Base-by-base conservation (phyloP, 2,888 invertebrate genomes). In the Pantelozetes paolii region DNA sequence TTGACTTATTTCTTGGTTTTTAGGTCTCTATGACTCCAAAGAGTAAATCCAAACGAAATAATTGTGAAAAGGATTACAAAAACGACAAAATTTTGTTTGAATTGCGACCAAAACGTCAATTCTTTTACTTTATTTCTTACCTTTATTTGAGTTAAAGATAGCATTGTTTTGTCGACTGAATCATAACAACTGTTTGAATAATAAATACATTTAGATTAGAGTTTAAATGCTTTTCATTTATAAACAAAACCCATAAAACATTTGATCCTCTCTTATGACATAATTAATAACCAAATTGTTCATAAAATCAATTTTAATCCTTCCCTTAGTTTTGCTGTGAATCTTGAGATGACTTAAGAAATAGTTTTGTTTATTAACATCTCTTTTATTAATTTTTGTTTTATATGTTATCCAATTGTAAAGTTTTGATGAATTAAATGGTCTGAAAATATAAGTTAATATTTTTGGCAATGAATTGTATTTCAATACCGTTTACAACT, bases 261-360 rank as follows among this genome's bases (percentile, higher is more conserved):
- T 20, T 28, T 30, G 30, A 79, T 77, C 77, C 1, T 73, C 71
- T 36, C 30, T 57, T 0, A 83, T 82, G 0, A 87, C 82, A 59
- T 82, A 80, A 40, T 83, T 82, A 57, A 90, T 85, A 26, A 86
- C 83, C 50, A 90, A 82, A 67, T 85, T 84, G 78, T 88, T 86
- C 20, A 84, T 83, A 0, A 85, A 80, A 79, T 87, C 86, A 54
- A 89, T 82, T 73, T 82, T 83, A 75, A 89, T 84, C 76, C 88
- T 82, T 1, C 86, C 87, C 0, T 82, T 81, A 20, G 87, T 87
- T 78, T 82, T 82, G 8, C 81, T 79, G 67, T 82, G 81, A 72
- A 87, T 82, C 32, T 83, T 79, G 71, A 84, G 81, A 0, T 87
- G 85, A 59, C 84, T 82, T 18, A 88, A 78, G 5, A 78, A 71